phyloP scores from a whole-genome alignment of 2,113 vertebrate genomes.

The Alligator mississippiensis region DNA sequence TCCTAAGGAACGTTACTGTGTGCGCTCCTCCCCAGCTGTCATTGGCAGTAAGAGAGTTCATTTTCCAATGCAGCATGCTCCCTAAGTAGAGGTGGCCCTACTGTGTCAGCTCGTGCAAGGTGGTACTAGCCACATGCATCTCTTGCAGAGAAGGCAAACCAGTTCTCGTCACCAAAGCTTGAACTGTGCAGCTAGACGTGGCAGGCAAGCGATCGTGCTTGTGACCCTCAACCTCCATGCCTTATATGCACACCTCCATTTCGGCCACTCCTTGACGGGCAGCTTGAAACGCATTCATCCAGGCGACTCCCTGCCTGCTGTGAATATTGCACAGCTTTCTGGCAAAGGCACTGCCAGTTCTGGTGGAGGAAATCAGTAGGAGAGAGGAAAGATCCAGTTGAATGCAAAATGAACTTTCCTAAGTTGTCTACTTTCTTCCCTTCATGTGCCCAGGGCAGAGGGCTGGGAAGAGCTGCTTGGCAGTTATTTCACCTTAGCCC shows the following conservation, averaged over 20 bases:
- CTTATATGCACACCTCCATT: not conserved
- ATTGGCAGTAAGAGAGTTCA: not conserved
- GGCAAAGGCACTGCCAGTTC: not conserved
- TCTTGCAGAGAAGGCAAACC: not conserved
- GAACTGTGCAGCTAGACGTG: not conserved
- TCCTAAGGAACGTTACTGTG: not conserved
- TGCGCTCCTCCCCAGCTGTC: not conserved
- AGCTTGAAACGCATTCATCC: not conserved
- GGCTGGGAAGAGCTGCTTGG: rapidly evolving
- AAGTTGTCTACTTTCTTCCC: not conserved
- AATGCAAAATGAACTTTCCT: too few relatives aligned
- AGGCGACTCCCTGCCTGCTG: not conserved
- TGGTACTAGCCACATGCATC: not conserved
- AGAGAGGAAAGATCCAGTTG: not conserved
- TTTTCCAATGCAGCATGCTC: not conserved
- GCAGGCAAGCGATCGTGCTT: not conserved
- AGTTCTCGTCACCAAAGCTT: not conserved
- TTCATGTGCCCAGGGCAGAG: rapidly evolving
- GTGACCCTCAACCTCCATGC: not conserved
- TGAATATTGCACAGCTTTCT: not conserved
- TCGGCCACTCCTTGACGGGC: not conserved
- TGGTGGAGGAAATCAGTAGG: not conserved
- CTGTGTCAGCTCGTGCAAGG: not conserved
- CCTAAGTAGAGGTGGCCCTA: not conserved
- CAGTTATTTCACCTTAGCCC: not conserved